Evolutionary conservation across 2,888 invertebrate genomes (phyloP), one percentile per base, ranked within the genome.

Genomic region (Drosophila borborema): DNA sequence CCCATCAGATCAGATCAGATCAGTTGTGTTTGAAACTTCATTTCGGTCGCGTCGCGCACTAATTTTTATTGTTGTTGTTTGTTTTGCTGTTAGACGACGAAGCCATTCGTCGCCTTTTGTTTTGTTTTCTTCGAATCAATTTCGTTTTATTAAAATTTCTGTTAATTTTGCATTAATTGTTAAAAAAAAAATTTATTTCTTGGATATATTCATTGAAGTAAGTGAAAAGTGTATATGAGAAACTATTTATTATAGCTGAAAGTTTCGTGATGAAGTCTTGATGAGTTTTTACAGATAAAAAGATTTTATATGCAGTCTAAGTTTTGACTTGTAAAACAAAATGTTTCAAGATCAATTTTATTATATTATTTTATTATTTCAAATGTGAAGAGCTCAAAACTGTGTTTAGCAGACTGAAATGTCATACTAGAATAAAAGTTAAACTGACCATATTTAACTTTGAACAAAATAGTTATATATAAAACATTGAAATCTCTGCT

Each of bases 11-110:
- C 58, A 69, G 28, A 28, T 28, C 58, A 48, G 65, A 85, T 89
- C 90, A 89, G 89, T 89, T 89, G 85, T 77, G 83, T 85, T 90
- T 90, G 85, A 89, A 89, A 90, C 89, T 89, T 85, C 81, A 80
- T 76, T 75, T 85, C 88, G 85, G 82, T 89, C 85, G 88, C 86
- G 88, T 86, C 89, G 89, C 85, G 87, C 81, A 83, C 59, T 28
- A 6, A 54, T 51, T 68, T 55, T 72, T 45, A 78, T 83, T 82
- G 64, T 81, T 67, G 54, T 79, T 82, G 73, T 81, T 66, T 16
- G 23, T 40, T 54, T 54, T 54, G 46, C 75, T 82, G 74, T 80
- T 81, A 53, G 70, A 38, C 36, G 48, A 70, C 71, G 71, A 68
- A 68, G 74, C 55, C 63, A 72, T 72, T 74, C 72, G 72, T 75